These are phyloP conservation scores for Saturnia japonica DNA, from an alignment of 2,888 invertebrate species.

Conservation along the genomic window DNA sequence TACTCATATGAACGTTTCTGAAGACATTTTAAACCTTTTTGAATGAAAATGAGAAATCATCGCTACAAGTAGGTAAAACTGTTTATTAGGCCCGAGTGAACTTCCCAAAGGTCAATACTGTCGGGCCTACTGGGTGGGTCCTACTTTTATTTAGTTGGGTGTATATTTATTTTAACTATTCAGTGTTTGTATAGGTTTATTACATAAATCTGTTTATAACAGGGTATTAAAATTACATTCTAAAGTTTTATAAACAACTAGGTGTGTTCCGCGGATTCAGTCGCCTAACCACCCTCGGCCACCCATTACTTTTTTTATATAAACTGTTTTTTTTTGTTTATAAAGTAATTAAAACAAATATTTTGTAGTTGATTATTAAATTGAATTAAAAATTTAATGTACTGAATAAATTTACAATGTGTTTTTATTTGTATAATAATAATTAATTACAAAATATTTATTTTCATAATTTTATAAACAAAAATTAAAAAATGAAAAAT, in stretches of 20 bases:
- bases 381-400: too few species aligned
- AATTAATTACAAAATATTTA: too few species aligned
- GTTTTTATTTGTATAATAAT: too few species aligned
- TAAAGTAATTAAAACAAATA: too few species aligned
- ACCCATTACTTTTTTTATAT: too few species aligned
- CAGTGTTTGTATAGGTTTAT: not conserved
- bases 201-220: not conserved
- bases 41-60: slow-evolving; percentile 25
- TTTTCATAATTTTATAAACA: too few species aligned
- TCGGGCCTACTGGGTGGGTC: slow-evolving; percentile 26
- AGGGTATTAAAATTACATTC: not conserved
- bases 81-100: slow-evolving; percentile 28
- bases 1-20: not conserved
- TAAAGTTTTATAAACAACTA: not conserved
- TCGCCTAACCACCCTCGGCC: too few species aligned
- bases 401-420: too few species aligned
- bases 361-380: too few species aligned
- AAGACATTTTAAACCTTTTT: slow-evolving; percentile 26
- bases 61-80: slow-evolving; percentile 28
- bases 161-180: slow-evolving; percentile 19
- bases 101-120: slow-evolving; percentile 39
- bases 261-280: too few species aligned
- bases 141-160: slow-evolving; percentile 31
- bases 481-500: too few species aligned
- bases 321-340: too few species aligned